phyloP scores from a whole-genome alignment of 2,797 vertebrate genomes.

The Odontamblyopus lacepedii region DNA sequence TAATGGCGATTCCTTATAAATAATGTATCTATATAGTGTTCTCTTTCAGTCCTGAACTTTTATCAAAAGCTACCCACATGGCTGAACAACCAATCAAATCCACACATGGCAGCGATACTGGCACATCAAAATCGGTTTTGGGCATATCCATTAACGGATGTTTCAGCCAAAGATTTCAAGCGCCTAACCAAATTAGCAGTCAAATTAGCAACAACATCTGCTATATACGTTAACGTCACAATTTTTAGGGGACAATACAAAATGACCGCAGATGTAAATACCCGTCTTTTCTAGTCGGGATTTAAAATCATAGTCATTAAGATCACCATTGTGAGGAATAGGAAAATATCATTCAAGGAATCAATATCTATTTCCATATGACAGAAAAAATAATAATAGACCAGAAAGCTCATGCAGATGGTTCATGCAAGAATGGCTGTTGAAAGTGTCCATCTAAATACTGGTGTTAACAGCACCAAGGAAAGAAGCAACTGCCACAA shows the following conservation, averaged over 20 bases:
- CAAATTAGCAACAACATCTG: constrained; percentile 90
- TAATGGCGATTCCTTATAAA: not conserved
- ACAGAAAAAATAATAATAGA: constrained; percentile 70
- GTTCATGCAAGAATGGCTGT: constrained; percentile 64
- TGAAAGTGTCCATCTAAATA: constrained; percentile 59
- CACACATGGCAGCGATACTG: constrained; percentile 28
- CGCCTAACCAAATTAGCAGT: constrained; percentile 90
- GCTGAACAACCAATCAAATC: constrained; percentile 33
- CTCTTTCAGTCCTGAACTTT: constrained; percentile 4
- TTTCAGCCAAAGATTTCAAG: constrained; percentile 69
- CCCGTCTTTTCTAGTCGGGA: constrained; percentile 73
- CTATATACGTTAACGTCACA: constrained; percentile 78
- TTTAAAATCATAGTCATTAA: constrained; percentile 71
- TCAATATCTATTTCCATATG: constrained; percentile 81
- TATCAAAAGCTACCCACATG: constrained; percentile 29
- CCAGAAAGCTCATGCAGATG: constrained; percentile 68
- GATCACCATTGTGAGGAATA: constrained; percentile 82
- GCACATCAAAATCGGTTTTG: constrained; percentile 49
- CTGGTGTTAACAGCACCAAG: constrained; percentile 32
- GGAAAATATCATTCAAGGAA: constrained; percentile 87
- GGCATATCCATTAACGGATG: constrained; percentile 75
- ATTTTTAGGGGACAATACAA: constrained; percentile 69
- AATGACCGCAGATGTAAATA: constrained; percentile 88
- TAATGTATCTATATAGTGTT: not conserved
- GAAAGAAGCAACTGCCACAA: constrained; percentile 71